These are phyloP conservation scores for Drosophila paranaensis DNA, from an alignment of 2,888 invertebrate species.

Conservation along the genomic window DNA sequence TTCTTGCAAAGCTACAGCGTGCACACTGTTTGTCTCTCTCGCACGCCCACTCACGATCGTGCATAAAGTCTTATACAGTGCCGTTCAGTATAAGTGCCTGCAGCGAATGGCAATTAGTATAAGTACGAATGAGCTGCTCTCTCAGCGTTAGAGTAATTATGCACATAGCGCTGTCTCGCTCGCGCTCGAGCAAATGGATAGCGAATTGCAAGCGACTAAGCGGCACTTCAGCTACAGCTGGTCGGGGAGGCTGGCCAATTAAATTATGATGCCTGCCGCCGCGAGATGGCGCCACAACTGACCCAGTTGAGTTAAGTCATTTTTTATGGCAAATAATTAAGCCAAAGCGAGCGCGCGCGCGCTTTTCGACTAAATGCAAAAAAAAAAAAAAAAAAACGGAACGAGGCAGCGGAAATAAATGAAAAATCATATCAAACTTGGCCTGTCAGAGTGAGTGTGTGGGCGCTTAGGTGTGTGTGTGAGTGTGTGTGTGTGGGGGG, in stretches of 20 bases:
- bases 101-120: constrained; percentile 3
- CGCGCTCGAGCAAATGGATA: constrained; percentile 10
- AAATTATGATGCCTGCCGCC: constrained; percentile 50
- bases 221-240: constrained; percentile 20
- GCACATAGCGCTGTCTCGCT: not conserved
- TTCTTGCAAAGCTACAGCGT: not conserved
- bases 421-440: constrained; percentile 72
- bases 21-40: not conserved
- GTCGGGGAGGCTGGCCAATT: constrained; percentile 34
- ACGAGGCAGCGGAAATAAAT: constrained; percentile 58
- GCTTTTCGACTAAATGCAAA: constrained; percentile 48
- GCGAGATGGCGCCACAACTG: constrained; percentile 34
- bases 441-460: constrained; percentile 21
- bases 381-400: not conserved
- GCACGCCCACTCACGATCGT: not conserved
- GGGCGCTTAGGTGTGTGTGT: constrained; percentile 17
- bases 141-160: constrained; percentile 3
- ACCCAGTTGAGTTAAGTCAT: constrained; percentile 47
- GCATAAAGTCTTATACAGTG: not conserved
- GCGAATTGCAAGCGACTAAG: constrained; percentile 2
- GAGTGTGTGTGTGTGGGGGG: constrained; percentile 24
- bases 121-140: constrained; percentile 1
- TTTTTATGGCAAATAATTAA: constrained; percentile 67
- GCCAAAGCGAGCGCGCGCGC: constrained; percentile 33
- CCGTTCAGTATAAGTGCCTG: not conserved